Base-by-base conservation (phyloP, 2,113 vertebrate genomes). In the Oxygymnocypris stewartii region DNA sequence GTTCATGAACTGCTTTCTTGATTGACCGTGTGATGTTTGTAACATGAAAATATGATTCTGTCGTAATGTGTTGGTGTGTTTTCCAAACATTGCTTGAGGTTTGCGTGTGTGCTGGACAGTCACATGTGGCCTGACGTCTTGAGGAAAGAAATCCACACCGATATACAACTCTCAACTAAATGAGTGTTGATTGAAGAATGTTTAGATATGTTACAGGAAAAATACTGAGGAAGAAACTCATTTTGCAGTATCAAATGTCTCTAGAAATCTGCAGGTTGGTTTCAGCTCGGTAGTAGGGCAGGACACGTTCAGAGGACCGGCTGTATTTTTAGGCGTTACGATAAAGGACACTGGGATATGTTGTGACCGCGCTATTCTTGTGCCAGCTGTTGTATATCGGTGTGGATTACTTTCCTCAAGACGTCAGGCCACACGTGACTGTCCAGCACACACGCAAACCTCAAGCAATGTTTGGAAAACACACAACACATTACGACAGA, bases 271-370 rank as follows among this genome's bases (percentile, higher is more conserved):
- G 35, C 18, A 18, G 42, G 14, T 42, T 57, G 79, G 44, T 16
- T 83, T 83, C 59, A 61, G 84, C 18, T 35, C 61, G 67, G 78
- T 74, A 42, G 77, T 79, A 20, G 25, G 35, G 42, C 79, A 25
- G 25, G 37, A 71, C 74, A 74, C 47, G 59, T 88, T 88, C 80
- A 77, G 71, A 9, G 57, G 71, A 71, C 37, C 7, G 63, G 23
- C 77, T 31, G 86, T 88, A 88, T 88, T 88, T 88, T 88, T 88
- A 88, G 87, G 28, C 8, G 49, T 79, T 73, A 31, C 49, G 84
- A 78, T 83, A 86, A 28, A 80, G 47, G 87, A 83, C 87, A 86
- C 84, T 86, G 82, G 84, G 79, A 65, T 31, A 49, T 42, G 37
- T 54, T 51, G 12, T 6, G 9, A 12, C 16, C n/a, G 7, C 18